Evolutionary conservation across 2,888 invertebrate species (phyloP).

Genomic region (Gastracanthus pulcherrimus): DNA sequence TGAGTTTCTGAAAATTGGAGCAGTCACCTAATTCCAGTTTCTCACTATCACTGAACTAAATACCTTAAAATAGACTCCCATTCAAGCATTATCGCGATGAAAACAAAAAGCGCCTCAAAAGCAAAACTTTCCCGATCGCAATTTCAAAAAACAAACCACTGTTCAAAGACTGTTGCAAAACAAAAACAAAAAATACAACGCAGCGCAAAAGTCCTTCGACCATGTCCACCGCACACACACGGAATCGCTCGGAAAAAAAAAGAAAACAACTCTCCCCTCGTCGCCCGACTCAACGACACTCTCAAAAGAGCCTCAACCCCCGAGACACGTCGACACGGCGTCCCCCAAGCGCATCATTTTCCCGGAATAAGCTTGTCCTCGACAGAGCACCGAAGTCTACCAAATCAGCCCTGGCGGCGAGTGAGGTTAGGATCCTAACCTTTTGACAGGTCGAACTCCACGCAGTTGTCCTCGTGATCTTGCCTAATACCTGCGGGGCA

Average conservation of each 20-base stretch:
- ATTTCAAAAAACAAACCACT: background rate
- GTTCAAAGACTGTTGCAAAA: background rate
- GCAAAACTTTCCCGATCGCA: background rate
- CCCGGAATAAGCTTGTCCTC: background rate
- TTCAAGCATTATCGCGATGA: background rate
- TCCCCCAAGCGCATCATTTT: background rate
- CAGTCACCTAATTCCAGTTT: background rate
- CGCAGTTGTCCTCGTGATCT: slow-evolving; percentile 82
- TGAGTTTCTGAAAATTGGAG: background rate
- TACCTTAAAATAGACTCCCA: background rate
- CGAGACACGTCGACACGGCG: background rate
- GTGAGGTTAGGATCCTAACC: slow-evolving; percentile 76
- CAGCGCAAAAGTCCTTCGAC: too few relatives aligned
- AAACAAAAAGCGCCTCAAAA: background rate
- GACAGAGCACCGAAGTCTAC: background rate
- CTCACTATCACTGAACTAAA: background rate
- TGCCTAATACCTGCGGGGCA: slow-evolving; percentile 66
- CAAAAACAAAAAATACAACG: background rate
- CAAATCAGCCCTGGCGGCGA: background rate
- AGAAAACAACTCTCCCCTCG: too few relatives aligned
- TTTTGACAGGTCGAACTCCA: slow-evolving; percentile 79
- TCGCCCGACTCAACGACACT: background rate
- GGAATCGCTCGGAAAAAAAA: background rate
- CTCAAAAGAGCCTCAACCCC: background rate
- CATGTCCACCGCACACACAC: background rate